Conservation (phyloP, 2,888 invertebrate genomes). For the Axea sp. region DNA sequence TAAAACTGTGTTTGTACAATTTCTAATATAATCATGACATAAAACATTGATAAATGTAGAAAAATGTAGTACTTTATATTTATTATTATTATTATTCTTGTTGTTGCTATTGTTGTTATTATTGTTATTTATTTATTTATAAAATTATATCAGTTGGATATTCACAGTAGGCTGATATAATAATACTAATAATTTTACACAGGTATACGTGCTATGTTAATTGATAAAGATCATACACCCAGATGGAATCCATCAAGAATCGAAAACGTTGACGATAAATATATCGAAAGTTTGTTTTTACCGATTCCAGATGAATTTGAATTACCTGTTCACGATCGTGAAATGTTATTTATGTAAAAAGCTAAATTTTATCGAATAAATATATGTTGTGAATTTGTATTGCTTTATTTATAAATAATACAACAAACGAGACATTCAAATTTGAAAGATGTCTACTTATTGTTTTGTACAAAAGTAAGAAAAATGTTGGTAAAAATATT, state of each 20-base stretch:
- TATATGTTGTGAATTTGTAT: conserved; percentile 2
- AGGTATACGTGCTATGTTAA: conserved; percentile 91
- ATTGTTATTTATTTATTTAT: no score
- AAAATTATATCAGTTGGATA: no score
- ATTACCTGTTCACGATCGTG: conserved; percentile 9
- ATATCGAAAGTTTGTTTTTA: conserved; percentile 88
- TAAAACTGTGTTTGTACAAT: no score
- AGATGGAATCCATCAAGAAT: conserved; percentile 92
- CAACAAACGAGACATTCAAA: conserved; percentile 40
- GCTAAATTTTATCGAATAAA: not conserved
- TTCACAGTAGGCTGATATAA: no score
- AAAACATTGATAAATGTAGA: no score
- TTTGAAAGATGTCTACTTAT: conserved; percentile 21
- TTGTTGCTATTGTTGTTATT: no score
- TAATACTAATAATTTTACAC: conserved; percentile 17
- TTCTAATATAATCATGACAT: no score
- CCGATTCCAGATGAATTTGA: conserved; percentile 83
- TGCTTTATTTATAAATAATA: conserved; percentile 50
- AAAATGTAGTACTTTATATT: no score
- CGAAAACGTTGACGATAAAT: conserved; percentile 87
- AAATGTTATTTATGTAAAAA: conserved; percentile 9
- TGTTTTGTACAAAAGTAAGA: conserved; percentile 37
- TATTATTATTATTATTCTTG: no score
- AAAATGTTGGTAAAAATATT: conserved; percentile 27
- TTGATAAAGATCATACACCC: conserved; percentile 96